These are phyloP conservation scores for Polydrusus cervinus DNA, from an alignment of 2,888 invertebrate species.

Conservation along the genomic window DNA sequence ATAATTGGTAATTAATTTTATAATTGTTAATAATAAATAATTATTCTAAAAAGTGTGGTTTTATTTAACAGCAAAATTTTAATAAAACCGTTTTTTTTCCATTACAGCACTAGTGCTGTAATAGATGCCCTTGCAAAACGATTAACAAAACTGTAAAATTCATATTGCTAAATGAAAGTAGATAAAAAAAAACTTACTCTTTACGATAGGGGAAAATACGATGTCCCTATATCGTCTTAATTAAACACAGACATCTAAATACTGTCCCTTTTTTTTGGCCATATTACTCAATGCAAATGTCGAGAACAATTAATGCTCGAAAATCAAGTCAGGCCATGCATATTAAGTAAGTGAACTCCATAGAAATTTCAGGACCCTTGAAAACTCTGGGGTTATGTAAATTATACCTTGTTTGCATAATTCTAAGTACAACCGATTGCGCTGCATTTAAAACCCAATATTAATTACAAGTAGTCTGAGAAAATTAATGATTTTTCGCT, in stretches of 20 bases:
- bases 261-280: background rate
- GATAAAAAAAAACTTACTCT: too few species aligned
- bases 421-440: background rate
- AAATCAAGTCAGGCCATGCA: slow-evolving; percentile 3
- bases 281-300: background rate
- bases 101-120: too few species aligned
- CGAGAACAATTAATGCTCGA: slow-evolving; percentile 2
- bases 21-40: too few species aligned
- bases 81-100: too few species aligned
- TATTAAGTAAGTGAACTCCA: slow-evolving; percentile 14
- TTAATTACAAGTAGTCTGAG: background rate
- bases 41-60: too few species aligned
- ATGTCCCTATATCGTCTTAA: background rate
- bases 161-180: too few species aligned
- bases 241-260: background rate
- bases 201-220: too few species aligned
- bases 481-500: too few species aligned
- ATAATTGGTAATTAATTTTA: too few species aligned
- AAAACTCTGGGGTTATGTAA: slow-evolving; percentile 13
- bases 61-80: too few species aligned
- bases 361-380: slow-evolving; percentile 7
- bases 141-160: too few species aligned
- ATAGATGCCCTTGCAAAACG: too few species aligned
- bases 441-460: background rate
- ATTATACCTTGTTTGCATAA: slow-evolving; percentile 14